Evolutionary conservation across 2,797 vertebrate species (phyloP).

Genomic region (Parauchenoglanis ngamensis): DNA sequence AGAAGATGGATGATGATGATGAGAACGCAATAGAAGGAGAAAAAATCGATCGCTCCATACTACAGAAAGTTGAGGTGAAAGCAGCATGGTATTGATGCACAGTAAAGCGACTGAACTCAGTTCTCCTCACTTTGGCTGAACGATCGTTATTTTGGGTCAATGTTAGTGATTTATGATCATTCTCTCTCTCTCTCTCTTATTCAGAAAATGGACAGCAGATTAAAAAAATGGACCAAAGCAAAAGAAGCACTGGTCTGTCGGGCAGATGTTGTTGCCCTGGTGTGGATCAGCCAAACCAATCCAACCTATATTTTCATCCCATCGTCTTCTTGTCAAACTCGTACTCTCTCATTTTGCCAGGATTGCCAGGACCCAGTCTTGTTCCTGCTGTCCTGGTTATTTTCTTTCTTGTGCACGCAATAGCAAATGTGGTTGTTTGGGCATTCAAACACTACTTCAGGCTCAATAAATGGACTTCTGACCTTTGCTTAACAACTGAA

Average conservation of each 20-base stretch:
- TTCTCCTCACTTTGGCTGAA: background rate
- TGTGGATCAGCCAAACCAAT: background rate
- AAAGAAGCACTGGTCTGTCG: background rate
- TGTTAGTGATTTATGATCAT: background rate
- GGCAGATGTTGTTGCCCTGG: background rate
- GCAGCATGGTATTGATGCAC: background rate
- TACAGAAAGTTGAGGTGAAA: background rate
- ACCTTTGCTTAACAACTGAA: background rate
- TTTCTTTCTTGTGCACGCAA: background rate
- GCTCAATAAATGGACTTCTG: background rate
- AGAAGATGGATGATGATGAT: background rate
- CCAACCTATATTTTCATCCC: background rate
- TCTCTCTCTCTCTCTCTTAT: background rate
- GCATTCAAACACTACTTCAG: background rate
- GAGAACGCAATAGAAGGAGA: background rate
- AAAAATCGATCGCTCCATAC: background rate
- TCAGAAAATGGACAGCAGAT: background rate
- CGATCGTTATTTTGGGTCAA: background rate
- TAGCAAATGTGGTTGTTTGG: background rate
- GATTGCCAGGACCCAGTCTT: background rate
- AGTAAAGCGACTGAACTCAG: background rate
- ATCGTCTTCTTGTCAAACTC: background rate
- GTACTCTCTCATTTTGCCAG: background rate
- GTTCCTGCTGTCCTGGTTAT: background rate
- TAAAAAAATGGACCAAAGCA: background rate